These are phyloP conservation scores for Takifugu flavidus DNA, from an alignment of 2,113 vertebrate genomes.

Conservation along the genomic window DNA sequence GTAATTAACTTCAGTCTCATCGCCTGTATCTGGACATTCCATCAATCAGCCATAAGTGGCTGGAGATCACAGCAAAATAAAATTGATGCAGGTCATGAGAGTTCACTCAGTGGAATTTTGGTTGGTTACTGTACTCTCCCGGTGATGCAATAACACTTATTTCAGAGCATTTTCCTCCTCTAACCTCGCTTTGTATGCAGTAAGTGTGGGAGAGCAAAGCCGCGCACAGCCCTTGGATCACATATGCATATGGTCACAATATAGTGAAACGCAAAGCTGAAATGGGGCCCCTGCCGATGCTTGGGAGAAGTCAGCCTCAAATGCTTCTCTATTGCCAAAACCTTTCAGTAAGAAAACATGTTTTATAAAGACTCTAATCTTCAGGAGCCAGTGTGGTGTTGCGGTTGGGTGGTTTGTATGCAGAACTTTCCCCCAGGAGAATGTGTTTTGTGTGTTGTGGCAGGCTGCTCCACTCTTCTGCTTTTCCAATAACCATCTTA, in stretches of 20 bases:
- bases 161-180: too few species aligned
- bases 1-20: constrained; percentile 46
- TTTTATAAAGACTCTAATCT: background rate
- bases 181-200: too few species aligned
- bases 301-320: background rate
- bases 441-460: background rate
- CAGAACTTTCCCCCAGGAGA: background rate
- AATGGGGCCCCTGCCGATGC: background rate
- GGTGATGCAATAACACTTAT: constrained; percentile 31
- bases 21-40: constrained; percentile 35
- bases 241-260: background rate
- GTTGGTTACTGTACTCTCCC: constrained; percentile 14
- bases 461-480: background rate
- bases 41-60: constrained; percentile 45
- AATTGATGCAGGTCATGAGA: constrained; percentile 9
- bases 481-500: background rate
- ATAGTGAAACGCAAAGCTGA: background rate
- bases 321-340: background rate
- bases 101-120: constrained; percentile 39
- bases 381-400: background rate
- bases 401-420: background rate
- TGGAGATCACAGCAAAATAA: constrained; percentile 32
- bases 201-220: too few species aligned
- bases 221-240: background rate
- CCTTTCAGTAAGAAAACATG: background rate